Conservation (phyloP, 92 coral and sea anemone genomes). For the Porites lobata region DNA sequence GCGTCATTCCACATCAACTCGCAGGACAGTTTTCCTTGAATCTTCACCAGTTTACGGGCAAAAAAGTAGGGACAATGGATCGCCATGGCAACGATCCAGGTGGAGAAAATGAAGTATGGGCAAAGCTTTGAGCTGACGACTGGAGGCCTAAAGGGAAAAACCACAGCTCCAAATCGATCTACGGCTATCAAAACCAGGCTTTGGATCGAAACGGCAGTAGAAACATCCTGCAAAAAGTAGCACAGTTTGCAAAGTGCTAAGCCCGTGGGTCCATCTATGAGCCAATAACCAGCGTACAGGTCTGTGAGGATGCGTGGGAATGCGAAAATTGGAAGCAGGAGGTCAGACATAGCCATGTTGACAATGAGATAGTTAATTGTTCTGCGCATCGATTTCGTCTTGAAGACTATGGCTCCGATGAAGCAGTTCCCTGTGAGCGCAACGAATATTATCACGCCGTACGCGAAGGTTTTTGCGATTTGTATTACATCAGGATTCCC, state of each 20-base stretch:
- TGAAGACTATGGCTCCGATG: slow-evolving; percentile 30
- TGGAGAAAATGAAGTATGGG: slow-evolving; percentile 14
- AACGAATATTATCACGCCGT: slow-evolving; percentile 5
- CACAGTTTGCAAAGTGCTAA: slow-evolving; percentile 42
- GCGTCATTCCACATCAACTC: slow-evolving; percentile 14
- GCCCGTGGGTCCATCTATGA: slow-evolving; percentile 34
- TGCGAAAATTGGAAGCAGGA: slow-evolving; percentile 29
- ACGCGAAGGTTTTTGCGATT: slow-evolving; percentile 11
- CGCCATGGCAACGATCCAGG: slow-evolving; percentile 56
- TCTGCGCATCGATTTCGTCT: slow-evolving; percentile 29
- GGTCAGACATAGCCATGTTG: slow-evolving; percentile 58
- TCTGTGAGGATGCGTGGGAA: slow-evolving; percentile 27
- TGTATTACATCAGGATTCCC: neutral
- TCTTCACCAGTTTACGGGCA: neutral
- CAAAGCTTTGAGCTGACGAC: slow-evolving; percentile 23
- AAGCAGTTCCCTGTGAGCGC: slow-evolving; percentile 35
- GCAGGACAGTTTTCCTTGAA: neutral
- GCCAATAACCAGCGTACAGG: slow-evolving; percentile 35
- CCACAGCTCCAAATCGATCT: slow-evolving; percentile 59
- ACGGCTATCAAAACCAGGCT: slow-evolving; percentile 47
- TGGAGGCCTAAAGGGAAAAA: slow-evolving; percentile 47
- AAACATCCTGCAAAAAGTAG: slow-evolving; percentile 45
- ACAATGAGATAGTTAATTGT: slow-evolving; percentile 56
- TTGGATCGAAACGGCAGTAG: slow-evolving; percentile 53
- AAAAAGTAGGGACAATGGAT: slow-evolving; percentile 38